Evolutionary conservation across 2,113 vertebrate genomes (phyloP), one percentile per base, ranked within the genome.

Genomic region (Oceanodroma tethys): DNA sequence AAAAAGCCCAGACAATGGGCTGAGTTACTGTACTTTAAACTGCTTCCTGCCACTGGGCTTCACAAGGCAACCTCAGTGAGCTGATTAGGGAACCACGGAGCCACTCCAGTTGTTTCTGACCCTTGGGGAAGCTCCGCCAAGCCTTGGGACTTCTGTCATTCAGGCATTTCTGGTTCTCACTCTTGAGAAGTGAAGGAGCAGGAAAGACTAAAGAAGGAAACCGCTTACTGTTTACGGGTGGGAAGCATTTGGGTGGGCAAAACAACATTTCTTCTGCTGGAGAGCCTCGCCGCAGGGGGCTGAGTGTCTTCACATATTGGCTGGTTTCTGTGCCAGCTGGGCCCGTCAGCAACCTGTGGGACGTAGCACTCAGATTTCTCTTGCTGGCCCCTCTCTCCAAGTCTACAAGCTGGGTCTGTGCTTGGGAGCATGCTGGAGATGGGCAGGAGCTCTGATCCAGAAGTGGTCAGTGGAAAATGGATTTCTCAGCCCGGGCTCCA

Each of bases 1-100:
- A 26, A 89, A 60, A 66, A 86, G 81, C 29, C 43, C 86, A 92
- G 94, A 94, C 94, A 86, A 92, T 45, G n/a, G 75, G 27, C 58
- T 67, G 92, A 82, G 97, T 97, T 98, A 98, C 94, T 92, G 93
- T 68, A 91, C 96, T 88, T 30, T 8, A 58, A 82, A 70, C 65
- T 30, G 81, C 72, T 84, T 97, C 91, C 94, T 84, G 81, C 55
- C 56, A 18, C n/a, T 58, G 74, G 74, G 76, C 62, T 93, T 95
- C 92, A 27, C 83, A 47, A 21, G 66, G 76, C 65, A 40, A 63
- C 79, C 90, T 81, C 27, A 27, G 59, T 5, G 30, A 43, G 36
- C 21, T 53, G 74, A 72, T 93, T 91, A 89, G 91, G 55, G 90
- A 96, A 81, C 95, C 90, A 67, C 30, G 30, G 42, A 80, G 84